A percentile compares a stretch with the other conserved stretches of the same genome.
These are phyloP conservation scores for Ptychobarbus kaznakovi DNA, from an alignment of 2,797 vertebrate species.

Conservation along the genomic window DNA sequence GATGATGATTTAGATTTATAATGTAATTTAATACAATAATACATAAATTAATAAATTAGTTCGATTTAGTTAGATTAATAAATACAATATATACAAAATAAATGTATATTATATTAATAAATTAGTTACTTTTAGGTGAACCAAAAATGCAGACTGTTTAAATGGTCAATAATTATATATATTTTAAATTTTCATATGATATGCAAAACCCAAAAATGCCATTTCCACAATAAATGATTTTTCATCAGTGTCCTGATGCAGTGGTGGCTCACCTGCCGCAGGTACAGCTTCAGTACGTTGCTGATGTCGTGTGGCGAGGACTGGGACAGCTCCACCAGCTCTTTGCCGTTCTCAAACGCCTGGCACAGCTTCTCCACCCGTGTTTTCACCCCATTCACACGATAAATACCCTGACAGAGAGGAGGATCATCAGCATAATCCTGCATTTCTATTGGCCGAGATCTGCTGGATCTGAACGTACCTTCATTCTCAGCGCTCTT, in stretches of 20 bases:
- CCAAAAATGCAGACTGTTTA: background rate
- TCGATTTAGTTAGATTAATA: background rate
- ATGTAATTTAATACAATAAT: background rate
- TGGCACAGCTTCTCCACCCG: slow-evolving; percentile 98
- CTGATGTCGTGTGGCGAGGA: slow-evolving; percentile 95
- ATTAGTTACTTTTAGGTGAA: background rate
- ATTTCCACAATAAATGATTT: background rate
- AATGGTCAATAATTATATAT: background rate
- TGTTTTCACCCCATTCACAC: slow-evolving; percentile 95
- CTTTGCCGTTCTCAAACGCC: slow-evolving; percentile 94
- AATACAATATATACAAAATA: background rate
- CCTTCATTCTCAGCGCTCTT: slow-evolving; percentile 91
- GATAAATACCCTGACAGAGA: slow-evolving; percentile 90
- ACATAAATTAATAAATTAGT: background rate
- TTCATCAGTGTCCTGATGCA: background rate
- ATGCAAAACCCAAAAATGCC: background rate
- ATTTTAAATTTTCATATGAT: background rate
- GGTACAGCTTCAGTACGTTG: slow-evolving; percentile 97
- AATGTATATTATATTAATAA: background rate
- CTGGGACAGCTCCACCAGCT: slow-evolving; percentile 94
- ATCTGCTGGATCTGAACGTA: slow-evolving; percentile 59
- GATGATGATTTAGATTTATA: background rate
- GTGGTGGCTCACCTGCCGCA: slow-evolving; percentile 85
- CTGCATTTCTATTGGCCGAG: background rate
- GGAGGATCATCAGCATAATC: background rate